Conservation (phyloP, 2,888 invertebrate species). For the Apamea sordens region DNA sequence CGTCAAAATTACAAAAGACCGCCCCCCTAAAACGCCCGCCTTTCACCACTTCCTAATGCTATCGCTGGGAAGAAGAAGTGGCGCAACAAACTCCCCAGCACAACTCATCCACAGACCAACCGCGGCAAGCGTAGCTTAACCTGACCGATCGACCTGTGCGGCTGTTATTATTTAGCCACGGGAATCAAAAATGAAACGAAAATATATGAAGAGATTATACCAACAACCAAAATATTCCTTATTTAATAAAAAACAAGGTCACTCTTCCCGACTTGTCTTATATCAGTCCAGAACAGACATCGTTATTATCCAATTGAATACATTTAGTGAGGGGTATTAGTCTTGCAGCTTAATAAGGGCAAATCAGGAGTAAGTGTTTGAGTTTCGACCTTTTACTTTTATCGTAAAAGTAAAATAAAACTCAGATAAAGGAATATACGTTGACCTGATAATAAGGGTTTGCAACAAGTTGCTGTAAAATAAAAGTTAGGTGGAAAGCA, state of each 20-base stretch:
- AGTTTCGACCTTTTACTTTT: conserved; percentile 53
- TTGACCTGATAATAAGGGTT: conserved; percentile 43
- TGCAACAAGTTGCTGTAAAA: conserved; percentile 26
- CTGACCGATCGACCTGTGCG: too few relatives aligned
- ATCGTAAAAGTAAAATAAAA: conserved; percentile 54
- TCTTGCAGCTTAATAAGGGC: conserved; percentile 71
- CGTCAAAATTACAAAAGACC: too few relatives aligned
- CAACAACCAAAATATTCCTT: conserved; percentile 22
- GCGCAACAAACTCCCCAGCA: too few relatives aligned
- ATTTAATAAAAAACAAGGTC: conserved; percentile 46
- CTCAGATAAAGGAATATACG: conserved; percentile 52
- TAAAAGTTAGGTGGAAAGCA: conserved; percentile 3
- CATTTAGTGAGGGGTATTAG: conserved; percentile 72
- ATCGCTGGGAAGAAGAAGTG: too few relatives aligned
- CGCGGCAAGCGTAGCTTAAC: too few relatives aligned
- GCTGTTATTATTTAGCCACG: too few relatives aligned
- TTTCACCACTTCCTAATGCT: too few relatives aligned
- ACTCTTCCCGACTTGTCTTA: conserved; percentile 51
- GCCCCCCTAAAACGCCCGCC: too few relatives aligned
- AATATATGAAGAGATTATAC: not conserved
- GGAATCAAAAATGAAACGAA: not conserved
- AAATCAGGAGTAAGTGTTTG: conserved; percentile 70
- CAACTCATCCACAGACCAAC: too few relatives aligned
- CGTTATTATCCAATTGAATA: conserved; percentile 82
- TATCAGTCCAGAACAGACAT: conserved; percentile 69